A percentile compares a stretch with the other conserved stretches of the same genome.
Conservation (phyloP, 2,888 invertebrate genomes). For the Leucophenga maculata region DNA sequence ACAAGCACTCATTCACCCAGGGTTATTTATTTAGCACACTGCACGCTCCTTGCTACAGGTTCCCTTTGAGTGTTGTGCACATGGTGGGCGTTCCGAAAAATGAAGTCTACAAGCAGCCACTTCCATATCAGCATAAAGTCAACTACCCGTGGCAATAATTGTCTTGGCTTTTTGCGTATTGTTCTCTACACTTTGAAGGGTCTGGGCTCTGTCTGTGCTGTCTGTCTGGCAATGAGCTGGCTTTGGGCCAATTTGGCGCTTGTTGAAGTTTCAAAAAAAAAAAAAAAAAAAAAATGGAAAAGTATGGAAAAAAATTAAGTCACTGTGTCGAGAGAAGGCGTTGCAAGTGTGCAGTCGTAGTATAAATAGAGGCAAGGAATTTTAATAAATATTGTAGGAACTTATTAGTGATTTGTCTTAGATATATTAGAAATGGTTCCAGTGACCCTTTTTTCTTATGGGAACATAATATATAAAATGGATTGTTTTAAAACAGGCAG, state of each 20-base stretch:
- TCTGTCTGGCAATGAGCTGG: no score
- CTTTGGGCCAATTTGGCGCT: no score
- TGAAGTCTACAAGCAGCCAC: neutral
- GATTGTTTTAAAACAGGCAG: no score
- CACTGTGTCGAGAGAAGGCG: neutral
- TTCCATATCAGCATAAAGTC: neutral
- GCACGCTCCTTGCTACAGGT: neutral
- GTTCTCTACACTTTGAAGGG: neutral
- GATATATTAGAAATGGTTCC: no score
- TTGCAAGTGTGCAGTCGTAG: no score
- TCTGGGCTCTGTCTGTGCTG: no score
- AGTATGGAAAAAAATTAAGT: slow-evolving; percentile 8
- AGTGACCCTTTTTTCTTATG: no score
- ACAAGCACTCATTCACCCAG: neutral
- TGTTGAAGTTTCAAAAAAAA: neutral
- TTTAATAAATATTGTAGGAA: no score
- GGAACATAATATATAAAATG: no score
- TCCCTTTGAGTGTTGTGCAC: neutral
- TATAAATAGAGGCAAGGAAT: no score
- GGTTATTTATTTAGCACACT: slow-evolving; percentile 10
- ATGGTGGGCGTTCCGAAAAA: neutral
- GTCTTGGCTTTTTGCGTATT: neutral
- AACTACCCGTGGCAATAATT: neutral
- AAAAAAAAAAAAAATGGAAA: slow-evolving; percentile 2
- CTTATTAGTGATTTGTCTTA: no score